Evolutionary conservation across 2,797 vertebrate genomes (phyloP), one percentile per base, ranked within the genome.

Genomic region (Melanotaenia nigrans): DNA sequence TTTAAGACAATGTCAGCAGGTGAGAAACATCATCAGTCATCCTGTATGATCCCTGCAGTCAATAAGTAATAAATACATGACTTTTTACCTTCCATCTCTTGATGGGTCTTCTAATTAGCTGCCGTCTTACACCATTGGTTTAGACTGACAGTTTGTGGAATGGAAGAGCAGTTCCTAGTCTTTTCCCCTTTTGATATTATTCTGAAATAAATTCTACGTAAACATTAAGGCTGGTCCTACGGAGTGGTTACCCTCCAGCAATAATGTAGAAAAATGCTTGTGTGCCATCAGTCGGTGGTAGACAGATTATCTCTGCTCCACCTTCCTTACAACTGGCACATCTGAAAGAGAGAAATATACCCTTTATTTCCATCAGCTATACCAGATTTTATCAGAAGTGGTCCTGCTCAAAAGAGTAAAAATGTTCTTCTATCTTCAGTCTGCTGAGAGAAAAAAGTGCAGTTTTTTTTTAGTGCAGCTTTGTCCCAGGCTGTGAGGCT

Each of bases 301-400:
- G 65, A 80, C 38, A 35, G 72, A 74, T 69, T 13, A 2, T 61
- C 67, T 70, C 30, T 49, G 14, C 62, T 36, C 47, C 40, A 63
- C 64, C 76, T 84, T 73, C 55, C 22, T 66, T 65, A 22, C 77
- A 83, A 87, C 60, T 85, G 78, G 58, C 61, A 55, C 59, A 55
- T 79, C 70, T 78, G 69, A 70, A 83, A 78, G 60, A 71, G 40
- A 70, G 65, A 81, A 47, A 73, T 82, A 47, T 75, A 56, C 65
- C 36, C 18, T 66, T 51, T 8, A 4, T 73, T 78, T 78, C 32
- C 62, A 66, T 33, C 45, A 64, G 10, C 61, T 42, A 53, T 32
- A 56, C 65, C 24, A 55, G 54, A 59, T 60, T 78, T 61, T 61
- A 80, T 68, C 70, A 53, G 59, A 56, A 59, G 49, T 22, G 45